These are phyloP conservation scores for Spodoptera litura DNA, from an alignment of 1,140 invertebrate species.

Conservation along the genomic window DNA sequence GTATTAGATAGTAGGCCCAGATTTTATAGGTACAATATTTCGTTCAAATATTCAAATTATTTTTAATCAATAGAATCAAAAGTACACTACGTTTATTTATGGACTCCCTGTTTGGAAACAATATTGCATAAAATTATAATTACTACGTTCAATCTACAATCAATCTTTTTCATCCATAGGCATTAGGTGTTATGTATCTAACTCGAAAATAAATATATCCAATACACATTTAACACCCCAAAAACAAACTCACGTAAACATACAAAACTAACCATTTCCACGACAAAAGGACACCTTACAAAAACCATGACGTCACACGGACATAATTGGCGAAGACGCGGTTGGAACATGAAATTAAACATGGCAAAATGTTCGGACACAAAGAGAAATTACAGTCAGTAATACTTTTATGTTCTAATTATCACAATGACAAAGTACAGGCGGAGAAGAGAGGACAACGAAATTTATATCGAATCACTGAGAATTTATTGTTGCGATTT, in stretches of 20 bases:
- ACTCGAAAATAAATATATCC: too few relatives aligned
- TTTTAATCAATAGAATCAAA: too few relatives aligned
- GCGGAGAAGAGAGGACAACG: slow-evolving; percentile 52
- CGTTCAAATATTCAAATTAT: too few relatives aligned
- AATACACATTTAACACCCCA: neutral
- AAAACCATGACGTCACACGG: slow-evolving; percentile 50
- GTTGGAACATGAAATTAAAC: slow-evolving; percentile 72
- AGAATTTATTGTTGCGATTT: slow-evolving; percentile 41
- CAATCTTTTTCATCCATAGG: too few relatives aligned
- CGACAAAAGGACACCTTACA: slow-evolving; percentile 5
- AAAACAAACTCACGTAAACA: neutral
- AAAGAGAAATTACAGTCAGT: slow-evolving; percentile 69
- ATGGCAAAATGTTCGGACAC: slow-evolving; percentile 73
- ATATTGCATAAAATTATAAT: too few relatives aligned
- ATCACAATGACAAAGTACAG: slow-evolving; percentile 70
- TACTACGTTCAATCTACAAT: too few relatives aligned
- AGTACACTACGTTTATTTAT: too few relatives aligned
- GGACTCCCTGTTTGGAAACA: too few relatives aligned
- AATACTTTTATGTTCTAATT: slow-evolving; percentile 71
- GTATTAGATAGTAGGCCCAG: too few relatives aligned
- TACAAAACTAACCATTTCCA: too few relatives aligned
- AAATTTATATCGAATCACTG: slow-evolving; percentile 51
- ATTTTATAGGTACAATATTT: too few relatives aligned
- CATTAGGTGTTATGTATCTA: too few relatives aligned
- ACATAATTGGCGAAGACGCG: slow-evolving; percentile 68